Evolutionary conservation across 2,797 vertebrate species (phyloP), one percentile per base, ranked within the genome.

Genomic region (Gallinago solitaria): DNA sequence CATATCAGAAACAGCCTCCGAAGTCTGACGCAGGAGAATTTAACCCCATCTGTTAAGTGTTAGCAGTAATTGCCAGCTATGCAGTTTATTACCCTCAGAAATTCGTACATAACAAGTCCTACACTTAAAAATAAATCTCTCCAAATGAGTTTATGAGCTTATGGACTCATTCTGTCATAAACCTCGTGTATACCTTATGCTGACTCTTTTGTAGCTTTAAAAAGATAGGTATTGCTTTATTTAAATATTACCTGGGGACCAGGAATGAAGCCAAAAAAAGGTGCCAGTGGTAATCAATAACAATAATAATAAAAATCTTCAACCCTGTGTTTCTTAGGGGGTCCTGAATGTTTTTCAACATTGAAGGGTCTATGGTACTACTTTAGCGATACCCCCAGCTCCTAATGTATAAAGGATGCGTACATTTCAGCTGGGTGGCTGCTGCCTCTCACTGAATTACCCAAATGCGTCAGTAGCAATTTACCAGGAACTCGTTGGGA

Each of bases 11-110:
- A 88, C 60, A 74, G 73, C 19, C 50, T 94, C 84, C 56, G 21
- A 74, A 85, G 39, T 37, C 68, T 78, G 90, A 94, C 2, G 25
- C 59, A 82, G 53, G 71, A 83, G 76, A 95, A 90, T 87, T 94
- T 93, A 92, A 96, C 76, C 50, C 61, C 88, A 93, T 92, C 82
- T 96, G 81, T 86, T 91, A 81, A 81, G n/a, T n/a, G 78, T 82
- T 87, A 94, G 59, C 70, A 67, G 76, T 82, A 84, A 83, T 4
- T 87, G 41, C 43, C 59, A 89, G 51, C 50, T 90, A 81, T 51
- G 45, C 30, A 79, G 35, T 77, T 95, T 87, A 92, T 64, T 76
- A 75, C 47, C 39, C 47, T 83, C 35, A 88, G 41, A 96, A 94
- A 89, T 79, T 84, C 48, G 83, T 54, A 90, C 25, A 28, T 23